Conservation (phyloP, 1,140 invertebrate genomes). For the Tetranychus cinnabarinus region DNA sequence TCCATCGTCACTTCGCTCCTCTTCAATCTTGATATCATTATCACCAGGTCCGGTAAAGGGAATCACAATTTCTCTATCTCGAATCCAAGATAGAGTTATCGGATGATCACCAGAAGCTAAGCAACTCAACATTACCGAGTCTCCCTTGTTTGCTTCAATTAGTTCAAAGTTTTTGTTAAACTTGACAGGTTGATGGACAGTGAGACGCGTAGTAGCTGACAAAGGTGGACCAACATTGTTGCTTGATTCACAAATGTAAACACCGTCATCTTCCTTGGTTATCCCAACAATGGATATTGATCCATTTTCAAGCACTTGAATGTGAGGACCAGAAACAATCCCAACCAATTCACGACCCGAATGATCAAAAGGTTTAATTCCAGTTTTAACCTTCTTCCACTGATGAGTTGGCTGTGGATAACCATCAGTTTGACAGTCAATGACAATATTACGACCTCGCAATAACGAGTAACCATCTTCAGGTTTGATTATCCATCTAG, state of each 20-base stretch:
- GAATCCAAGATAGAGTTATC: conserved; percentile 21
- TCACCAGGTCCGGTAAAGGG: not conserved
- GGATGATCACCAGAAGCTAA: conserved; percentile 23
- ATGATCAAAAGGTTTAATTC: not conserved
- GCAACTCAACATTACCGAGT: conserved; percentile 21
- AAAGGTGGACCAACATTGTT: conserved; percentile 18
- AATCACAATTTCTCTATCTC: conserved; percentile 12
- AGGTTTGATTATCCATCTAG: conserved; percentile 24
- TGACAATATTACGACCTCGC: conserved; percentile 17
- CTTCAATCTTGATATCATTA: not conserved
- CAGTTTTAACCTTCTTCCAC: conserved; percentile 20
- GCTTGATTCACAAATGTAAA: conserved; percentile 23
- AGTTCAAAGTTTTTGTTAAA: conserved; percentile 13
- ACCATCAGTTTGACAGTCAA: conserved; percentile 24
- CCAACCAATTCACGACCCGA: not conserved
- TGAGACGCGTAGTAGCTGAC: not conserved
- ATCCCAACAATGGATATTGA: conserved; percentile 12
- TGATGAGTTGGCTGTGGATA: conserved; percentile 21
- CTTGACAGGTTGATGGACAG: conserved; percentile 12
- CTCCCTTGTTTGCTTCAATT: conserved; percentile 14
- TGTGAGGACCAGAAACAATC: conserved; percentile 14
- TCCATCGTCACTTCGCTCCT: not conserved
- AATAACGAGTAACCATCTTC: conserved; percentile 20
- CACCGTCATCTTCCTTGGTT: conserved; percentile 19
- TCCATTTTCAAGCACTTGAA: conserved; percentile 20